These are phyloP conservation scores for Pao palembangensis DNA, from an alignment of 2,113 vertebrate species.

Conservation along the genomic window DNA sequence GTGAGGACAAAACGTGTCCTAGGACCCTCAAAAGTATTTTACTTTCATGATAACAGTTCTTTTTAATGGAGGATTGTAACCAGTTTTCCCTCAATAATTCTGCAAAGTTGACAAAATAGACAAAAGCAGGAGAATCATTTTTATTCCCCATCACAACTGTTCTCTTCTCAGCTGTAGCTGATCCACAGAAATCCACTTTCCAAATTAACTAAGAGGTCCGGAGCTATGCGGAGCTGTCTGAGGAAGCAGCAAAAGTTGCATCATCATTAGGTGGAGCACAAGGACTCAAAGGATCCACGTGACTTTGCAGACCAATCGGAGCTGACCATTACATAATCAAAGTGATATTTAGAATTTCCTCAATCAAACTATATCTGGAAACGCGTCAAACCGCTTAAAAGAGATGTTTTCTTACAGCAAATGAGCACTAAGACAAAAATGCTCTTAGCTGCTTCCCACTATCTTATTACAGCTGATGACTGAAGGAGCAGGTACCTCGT, in stretches of 20 bases:
- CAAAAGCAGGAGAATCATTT: conserved; percentile 3
- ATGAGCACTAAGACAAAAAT: too few relatives aligned
- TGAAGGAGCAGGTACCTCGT: conserved; percentile 1
- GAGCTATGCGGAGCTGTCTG: conserved; percentile 32
- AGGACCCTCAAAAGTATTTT: conserved; percentile 5
- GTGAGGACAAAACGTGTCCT: not conserved
- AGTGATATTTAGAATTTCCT: not conserved
- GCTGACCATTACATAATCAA: not conserved
- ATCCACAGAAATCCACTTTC: conserved; percentile 59
- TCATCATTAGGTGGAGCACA: conserved; percentile 1
- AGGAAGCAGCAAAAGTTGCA: conserved; percentile 11
- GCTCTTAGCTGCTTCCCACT: too few relatives aligned
- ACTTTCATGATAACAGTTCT: not conserved
- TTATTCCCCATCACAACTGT: not conserved
- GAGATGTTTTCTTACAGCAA: too few relatives aligned
- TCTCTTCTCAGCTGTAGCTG: conserved; percentile 7
- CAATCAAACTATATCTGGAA: too few relatives aligned
- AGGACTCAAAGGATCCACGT: conserved; percentile 16
- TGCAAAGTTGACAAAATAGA: not conserved
- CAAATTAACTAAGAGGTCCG: conserved; percentile 44
- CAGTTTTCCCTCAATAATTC: not conserved
- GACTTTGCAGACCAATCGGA: not conserved
- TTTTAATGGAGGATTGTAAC: not conserved
- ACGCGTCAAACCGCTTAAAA: too few relatives aligned
- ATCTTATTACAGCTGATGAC: not conserved